These are phyloP conservation scores for Tympanoctomys barrerae DNA, from an alignment of 2,797 vertebrate genomes.

Conservation along the genomic window DNA sequence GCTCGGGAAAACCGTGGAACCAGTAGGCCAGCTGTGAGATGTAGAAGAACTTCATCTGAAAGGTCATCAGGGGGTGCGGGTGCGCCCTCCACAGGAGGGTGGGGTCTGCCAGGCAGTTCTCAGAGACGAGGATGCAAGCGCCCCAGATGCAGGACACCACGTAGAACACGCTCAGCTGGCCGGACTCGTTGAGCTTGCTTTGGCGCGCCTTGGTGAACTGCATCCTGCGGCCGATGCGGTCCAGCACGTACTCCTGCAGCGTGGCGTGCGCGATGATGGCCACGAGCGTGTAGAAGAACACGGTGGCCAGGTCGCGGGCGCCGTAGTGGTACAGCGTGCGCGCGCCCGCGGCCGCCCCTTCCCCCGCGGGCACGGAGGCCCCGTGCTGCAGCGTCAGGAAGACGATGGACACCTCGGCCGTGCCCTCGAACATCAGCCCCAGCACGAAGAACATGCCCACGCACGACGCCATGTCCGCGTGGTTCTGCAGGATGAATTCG, in stretches of 20 bases:
- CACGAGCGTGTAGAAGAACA: constrained; percentile 99
- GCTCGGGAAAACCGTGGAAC: constrained; percentile 96
- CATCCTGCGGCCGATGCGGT: constrained; percentile 97
- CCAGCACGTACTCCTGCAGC: constrained; percentile 97
- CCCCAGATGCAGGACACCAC: constrained; percentile 96
- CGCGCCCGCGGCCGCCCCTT: constrained; percentile 90
- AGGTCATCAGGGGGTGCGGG: constrained; percentile 94
- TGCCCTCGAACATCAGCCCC: constrained; percentile 96
- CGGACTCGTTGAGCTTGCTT: constrained; percentile 97
- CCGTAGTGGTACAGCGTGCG: constrained; percentile 96
- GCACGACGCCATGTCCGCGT: constrained; percentile 98
- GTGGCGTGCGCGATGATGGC: constrained; percentile 98
- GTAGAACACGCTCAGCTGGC: constrained; percentile 97
- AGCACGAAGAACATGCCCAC: constrained; percentile 98
- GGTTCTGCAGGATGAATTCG: constrained; percentile 98
- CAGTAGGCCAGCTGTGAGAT: constrained; percentile 98
- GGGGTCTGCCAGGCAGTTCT: constrained; percentile 89
- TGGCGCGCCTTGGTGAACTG: constrained; percentile 99
- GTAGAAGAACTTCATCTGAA: constrained; percentile 99
- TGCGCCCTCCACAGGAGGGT: constrained; percentile 94
- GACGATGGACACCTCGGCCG: constrained; percentile 95
- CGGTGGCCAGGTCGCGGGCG: constrained; percentile 95
- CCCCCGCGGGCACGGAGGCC: constrained; percentile 93
- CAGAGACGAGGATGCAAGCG: constrained; percentile 92
- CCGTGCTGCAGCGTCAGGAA: constrained; percentile 99